Evolutionary conservation across 2,888 invertebrate species (phyloP).

Genomic region (Andrena hattorfiana): DNA sequence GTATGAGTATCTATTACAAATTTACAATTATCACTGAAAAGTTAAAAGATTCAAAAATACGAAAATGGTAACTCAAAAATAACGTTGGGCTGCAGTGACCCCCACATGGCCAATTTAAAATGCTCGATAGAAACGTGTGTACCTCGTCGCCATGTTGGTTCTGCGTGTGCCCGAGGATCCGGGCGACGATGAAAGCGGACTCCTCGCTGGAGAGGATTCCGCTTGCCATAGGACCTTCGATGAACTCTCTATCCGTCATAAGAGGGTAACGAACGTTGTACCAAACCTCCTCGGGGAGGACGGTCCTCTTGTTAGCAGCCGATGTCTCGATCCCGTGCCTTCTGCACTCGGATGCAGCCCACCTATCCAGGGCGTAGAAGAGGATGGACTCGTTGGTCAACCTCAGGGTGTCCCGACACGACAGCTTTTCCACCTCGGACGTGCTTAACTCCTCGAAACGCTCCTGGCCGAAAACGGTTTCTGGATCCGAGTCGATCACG

Average conservation of each 20-base stretch:
- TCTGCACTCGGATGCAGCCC: slow-evolving; percentile 87
- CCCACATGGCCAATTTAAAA: too few species aligned
- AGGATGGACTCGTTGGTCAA: slow-evolving; percentile 88
- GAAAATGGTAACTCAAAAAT: too few species aligned
- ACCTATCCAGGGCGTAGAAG: slow-evolving; percentile 88
- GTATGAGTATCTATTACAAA: too few species aligned
- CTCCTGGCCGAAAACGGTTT: slow-evolving; percentile 86
- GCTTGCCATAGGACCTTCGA: slow-evolving; percentile 86
- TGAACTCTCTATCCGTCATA: slow-evolving; percentile 89
- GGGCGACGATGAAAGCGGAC: slow-evolving; percentile 79
- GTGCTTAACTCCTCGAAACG: slow-evolving; percentile 88
- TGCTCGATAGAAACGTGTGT: background rate
- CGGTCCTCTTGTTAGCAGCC: slow-evolving; percentile 85
- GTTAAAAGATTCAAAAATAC: too few species aligned
- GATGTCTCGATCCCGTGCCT: slow-evolving; percentile 86
- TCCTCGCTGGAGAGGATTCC: slow-evolving; percentile 87
- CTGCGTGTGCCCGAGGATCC: slow-evolving; percentile 75
- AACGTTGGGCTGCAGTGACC: too few species aligned
- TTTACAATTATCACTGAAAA: too few species aligned
- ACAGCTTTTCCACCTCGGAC: slow-evolving; percentile 88
- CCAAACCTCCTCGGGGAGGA: slow-evolving; percentile 85
- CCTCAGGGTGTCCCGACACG: slow-evolving; percentile 89
- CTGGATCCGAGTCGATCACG: slow-evolving; percentile 87
- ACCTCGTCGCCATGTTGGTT: slow-evolving; percentile 31
- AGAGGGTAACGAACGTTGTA: slow-evolving; percentile 89